A percentile compares a stretch with the other conserved stretches of the same genome.
Evolutionary conservation across 2,888 invertebrate species (phyloP).

Genomic region (Antitype chi): DNA sequence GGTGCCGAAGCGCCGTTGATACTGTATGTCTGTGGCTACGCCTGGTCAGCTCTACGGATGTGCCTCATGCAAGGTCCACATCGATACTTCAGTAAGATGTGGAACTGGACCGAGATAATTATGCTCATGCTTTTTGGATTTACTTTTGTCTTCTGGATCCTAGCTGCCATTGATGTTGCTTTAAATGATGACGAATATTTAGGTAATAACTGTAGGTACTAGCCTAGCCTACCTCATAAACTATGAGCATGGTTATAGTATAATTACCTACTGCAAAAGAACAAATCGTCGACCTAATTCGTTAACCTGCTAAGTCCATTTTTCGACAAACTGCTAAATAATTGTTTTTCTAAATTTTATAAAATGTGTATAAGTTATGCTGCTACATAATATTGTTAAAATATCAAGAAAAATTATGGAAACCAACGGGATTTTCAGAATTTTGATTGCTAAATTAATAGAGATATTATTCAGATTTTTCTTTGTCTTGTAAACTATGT

Average conservation of each 20-base stretch:
- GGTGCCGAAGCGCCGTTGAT: constrained; percentile 81
- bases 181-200: constrained; percentile 56
- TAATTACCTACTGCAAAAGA: neutral
- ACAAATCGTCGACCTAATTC: no score
- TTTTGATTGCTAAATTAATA: no score
- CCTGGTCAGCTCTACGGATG: constrained; percentile 90
- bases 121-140: constrained; percentile 90
- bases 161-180: constrained; percentile 88
- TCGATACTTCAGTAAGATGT: constrained; percentile 90
- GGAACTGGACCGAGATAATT: constrained; percentile 92
- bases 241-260: neutral
- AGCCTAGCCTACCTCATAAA: neutral
- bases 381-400: no score
- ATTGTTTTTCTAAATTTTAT: no score
- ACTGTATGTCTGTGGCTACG: constrained; percentile 89
- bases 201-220: constrained; percentile 37
- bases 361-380: no score
- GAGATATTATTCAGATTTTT: no score
- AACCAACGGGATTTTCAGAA: no score
- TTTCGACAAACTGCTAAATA: no score
- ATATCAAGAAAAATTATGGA: no score
- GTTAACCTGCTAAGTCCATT: no score
- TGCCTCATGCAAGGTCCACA: constrained; percentile 90
- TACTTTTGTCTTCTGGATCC: constrained; percentile 92
- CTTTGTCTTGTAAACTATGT: no score